Evolutionary conservation across 2,888 invertebrate species (phyloP).

Genomic region (Penaeus monodon): DNA sequence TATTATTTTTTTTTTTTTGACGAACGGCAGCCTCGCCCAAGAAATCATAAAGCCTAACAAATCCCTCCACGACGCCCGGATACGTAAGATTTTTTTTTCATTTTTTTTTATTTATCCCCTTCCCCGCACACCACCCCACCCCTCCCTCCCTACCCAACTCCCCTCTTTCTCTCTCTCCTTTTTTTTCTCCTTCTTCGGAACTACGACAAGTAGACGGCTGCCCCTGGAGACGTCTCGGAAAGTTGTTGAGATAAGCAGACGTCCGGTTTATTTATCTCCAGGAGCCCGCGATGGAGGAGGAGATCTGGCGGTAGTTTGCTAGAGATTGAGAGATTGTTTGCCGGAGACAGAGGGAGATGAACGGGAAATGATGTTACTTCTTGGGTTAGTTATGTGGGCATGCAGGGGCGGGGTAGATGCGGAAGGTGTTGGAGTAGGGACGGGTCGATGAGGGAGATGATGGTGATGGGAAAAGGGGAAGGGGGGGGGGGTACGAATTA

Average conservation of each 20-base stretch:
- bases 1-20: too few relatives aligned
- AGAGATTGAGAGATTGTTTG: conserved; percentile 20
- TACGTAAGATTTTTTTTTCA: too few relatives aligned
- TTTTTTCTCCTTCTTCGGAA: neutral
- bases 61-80: too few relatives aligned
- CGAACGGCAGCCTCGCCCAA: too few relatives aligned
- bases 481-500: neutral
- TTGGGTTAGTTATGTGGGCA: too few relatives aligned
- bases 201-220: conserved; percentile 40
- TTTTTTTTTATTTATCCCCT: too few relatives aligned
- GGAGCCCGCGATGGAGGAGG: conserved; percentile 3
- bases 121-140: too few relatives aligned
- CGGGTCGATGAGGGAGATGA: neutral
- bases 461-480: too few relatives aligned
- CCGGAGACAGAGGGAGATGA: conserved; percentile 4
- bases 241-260: conserved; percentile 59
- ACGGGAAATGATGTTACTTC: too few relatives aligned
- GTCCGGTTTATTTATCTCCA: conserved; percentile 56
- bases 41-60: too few relatives aligned
- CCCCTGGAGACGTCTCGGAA: conserved; percentile 54
- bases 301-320: conserved; percentile 41
- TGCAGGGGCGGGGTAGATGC: neutral
- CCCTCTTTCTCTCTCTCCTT: neutral
- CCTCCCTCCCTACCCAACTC: too few relatives aligned
- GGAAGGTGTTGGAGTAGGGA: too few relatives aligned